Evolutionary conservation across 2,113 vertebrate species (phyloP), one percentile per base, ranked within the genome.

Genomic region (Prochilodus magdalenae): DNA sequence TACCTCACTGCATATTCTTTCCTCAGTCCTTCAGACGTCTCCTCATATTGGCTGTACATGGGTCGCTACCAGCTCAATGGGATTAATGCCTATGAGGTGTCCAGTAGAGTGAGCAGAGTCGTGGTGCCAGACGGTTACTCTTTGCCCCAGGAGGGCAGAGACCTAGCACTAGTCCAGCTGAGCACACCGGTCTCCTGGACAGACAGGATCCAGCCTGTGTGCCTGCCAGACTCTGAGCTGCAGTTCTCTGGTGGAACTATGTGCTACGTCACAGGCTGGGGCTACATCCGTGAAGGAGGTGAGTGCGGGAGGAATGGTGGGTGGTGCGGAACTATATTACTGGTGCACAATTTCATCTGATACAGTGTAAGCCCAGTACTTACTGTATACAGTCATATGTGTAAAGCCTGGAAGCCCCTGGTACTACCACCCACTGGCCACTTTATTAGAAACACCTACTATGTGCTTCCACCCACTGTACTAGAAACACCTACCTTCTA

Each of bases 181-280:
- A 62, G 4, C 1, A 15, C 0, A 0, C 63, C 92, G 0, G 79
- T 93, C 70, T 11, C 16, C 14, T 93, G 89, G 84, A 85, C 87
- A 20, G 90, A 90, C 74, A 51, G 73, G 4, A 87, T 95, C 57
- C 88, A 85, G 67, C 94, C 94, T 18, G 86, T 95, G 79, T 95
- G 94, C 72, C 88, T 94, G 49, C 93, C 94, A 0, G 73, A 85
- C 0, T 77, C 89, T 29, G 80, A 86, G 0, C 84, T 89, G 49
- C 75, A 51, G 73, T 94, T 95, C 77, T 87, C 90, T 29, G 88
- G 80, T 0, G 92, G 93, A 65, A 88, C 91, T 47, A 83, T 70
- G 0, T 95, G 94, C 65, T 92, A 89, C 0, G 93, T 95, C 81
- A 95, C 94, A 0, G 94, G 94, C 65, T 95, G 94, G 94, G 94